These are phyloP conservation scores for Decapterus maruadsi DNA, from an alignment of 2,797 vertebrate species.

Conservation along the genomic window DNA sequence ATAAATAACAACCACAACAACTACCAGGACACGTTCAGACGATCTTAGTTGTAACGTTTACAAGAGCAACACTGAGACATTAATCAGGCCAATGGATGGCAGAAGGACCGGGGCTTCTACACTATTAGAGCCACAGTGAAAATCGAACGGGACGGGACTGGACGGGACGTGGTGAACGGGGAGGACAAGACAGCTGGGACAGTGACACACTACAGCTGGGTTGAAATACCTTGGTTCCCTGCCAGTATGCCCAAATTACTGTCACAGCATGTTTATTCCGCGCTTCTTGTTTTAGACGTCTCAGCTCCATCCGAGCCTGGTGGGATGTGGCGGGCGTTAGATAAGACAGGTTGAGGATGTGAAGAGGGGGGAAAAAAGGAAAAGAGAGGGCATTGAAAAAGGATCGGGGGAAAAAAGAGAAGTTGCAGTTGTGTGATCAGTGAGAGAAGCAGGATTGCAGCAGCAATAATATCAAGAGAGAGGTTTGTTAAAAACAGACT, in stretches of 20 bases:
- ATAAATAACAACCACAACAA: background rate
- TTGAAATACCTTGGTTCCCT: conserved; percentile 97
- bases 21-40: background rate
- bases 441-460: conserved; percentile 63
- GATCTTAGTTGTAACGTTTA: conserved; percentile 7
- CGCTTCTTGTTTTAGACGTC: conserved; percentile 95
- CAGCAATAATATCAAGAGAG: conserved; percentile 52
- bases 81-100: conserved; percentile 38
- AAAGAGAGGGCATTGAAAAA: conserved; percentile 49
- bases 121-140: conserved; percentile 31
- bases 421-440: conserved; percentile 71
- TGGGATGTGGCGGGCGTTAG: conserved; percentile 71
- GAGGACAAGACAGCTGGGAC: conserved; percentile 68
- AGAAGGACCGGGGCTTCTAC: conserved; percentile 35
- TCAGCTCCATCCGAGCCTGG: conserved; percentile 98
- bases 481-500: conserved; percentile 43
- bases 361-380: conserved; percentile 19
- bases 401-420: conserved; percentile 25
- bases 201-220: conserved; percentile 63
- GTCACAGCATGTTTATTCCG: conserved; percentile 96
- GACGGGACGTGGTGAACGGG: conserved; percentile 44
- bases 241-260: conserved; percentile 99
- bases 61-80: conserved; percentile 7
- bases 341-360: conserved; percentile 60
- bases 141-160: conserved; percentile 11